A percentile compares a stretch with the other conserved stretches of the same genome.
Conservation (phyloP, 2,113 vertebrate genomes). For the Neogobius melanostomus region DNA sequence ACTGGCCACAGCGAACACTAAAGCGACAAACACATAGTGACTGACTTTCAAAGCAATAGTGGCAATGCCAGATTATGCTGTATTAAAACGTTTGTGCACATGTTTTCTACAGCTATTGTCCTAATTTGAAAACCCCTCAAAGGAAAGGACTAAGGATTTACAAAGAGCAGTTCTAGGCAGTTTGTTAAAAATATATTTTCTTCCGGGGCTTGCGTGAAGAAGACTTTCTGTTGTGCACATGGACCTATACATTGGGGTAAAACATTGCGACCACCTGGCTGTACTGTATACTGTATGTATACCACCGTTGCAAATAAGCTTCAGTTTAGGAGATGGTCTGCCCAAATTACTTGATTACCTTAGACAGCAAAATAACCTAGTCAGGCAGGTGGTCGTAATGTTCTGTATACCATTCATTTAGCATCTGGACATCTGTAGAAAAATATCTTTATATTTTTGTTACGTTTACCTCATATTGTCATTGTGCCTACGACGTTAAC, state of each 20-base stretch:
- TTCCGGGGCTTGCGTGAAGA: slow-evolving; percentile 37
- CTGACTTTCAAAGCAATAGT: slow-evolving; percentile 70
- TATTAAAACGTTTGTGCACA: slow-evolving; percentile 75
- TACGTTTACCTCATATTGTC: slow-evolving; percentile 24
- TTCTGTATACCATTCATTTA: slow-evolving; percentile 14
- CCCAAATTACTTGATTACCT: too few species aligned
- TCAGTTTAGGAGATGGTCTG: too few species aligned
- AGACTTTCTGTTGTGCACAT: slow-evolving; percentile 33
- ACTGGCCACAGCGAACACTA: slow-evolving; percentile 69
- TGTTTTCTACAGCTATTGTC: slow-evolving; percentile 31
- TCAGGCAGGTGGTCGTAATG: background rate
- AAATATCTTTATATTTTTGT: slow-evolving; percentile 66
- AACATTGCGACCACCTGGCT: background rate
- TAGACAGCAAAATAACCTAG: background rate
- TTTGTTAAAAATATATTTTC: slow-evolving; percentile 73
- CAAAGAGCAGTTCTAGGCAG: slow-evolving; percentile 56
- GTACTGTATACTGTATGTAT: background rate
- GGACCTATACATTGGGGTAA: slow-evolving; percentile 1
- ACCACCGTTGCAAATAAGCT: too few species aligned
- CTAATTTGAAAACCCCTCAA: slow-evolving; percentile 42
- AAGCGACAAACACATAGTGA: slow-evolving; percentile 65
- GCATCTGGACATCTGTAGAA: slow-evolving; percentile 67
- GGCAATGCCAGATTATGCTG: slow-evolving; percentile 45
- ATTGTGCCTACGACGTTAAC: slow-evolving; percentile 23
- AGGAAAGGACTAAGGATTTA: slow-evolving; percentile 47